These are phyloP conservation scores for Pycnomerus fuliginosus DNA, from an alignment of 2,888 invertebrate genomes.

Conservation along the genomic window DNA sequence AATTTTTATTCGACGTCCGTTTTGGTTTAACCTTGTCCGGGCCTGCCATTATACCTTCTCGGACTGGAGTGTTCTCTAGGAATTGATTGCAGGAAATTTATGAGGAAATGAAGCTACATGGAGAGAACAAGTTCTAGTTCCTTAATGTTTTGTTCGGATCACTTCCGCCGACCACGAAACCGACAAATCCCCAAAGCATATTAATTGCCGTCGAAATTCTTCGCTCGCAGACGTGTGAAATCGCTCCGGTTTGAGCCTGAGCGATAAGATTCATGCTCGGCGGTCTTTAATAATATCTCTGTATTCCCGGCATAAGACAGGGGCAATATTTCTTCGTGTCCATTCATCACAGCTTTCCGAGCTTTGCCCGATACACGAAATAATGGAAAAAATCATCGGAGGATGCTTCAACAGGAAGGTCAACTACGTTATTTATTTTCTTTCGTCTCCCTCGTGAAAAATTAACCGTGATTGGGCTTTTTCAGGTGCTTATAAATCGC, in stretches of 20 bases:
- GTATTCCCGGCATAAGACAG: conserved; percentile 29
- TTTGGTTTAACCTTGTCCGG: conserved; percentile 28
- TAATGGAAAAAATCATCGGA: conserved; percentile 33
- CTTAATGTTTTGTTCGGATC: conserved; percentile 24
- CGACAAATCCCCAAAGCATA: conserved; percentile 12
- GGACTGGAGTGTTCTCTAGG: conserved; percentile 25
- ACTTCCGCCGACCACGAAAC: conserved; percentile 13
- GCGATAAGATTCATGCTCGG: conserved; percentile 17
- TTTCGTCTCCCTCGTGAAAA: conserved; percentile 9
- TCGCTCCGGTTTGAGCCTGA: conserved; percentile 17
- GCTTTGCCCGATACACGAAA: conserved; percentile 23
- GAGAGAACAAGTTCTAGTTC: conserved; percentile 31
- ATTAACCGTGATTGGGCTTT: conserved; percentile 9
- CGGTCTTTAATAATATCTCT: conserved; percentile 27
- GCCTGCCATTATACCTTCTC: conserved; percentile 21
- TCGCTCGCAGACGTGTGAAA: too few species aligned
- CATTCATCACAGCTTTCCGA: conserved; percentile 33
- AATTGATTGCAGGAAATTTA: conserved; percentile 36
- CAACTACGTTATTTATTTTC: conserved; percentile 27
- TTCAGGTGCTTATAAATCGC: conserved; percentile 3
- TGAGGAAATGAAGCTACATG: conserved; percentile 34
- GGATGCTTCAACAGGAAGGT: conserved; percentile 26
- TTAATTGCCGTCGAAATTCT: too few species aligned
- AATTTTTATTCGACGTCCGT: conserved; percentile 23
- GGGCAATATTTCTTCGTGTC: conserved; percentile 34